Evolutionary conservation across 2,797 vertebrate species (phyloP), one percentile per base, ranked within the genome.

Genomic region (Thamnophis elegans): DNA sequence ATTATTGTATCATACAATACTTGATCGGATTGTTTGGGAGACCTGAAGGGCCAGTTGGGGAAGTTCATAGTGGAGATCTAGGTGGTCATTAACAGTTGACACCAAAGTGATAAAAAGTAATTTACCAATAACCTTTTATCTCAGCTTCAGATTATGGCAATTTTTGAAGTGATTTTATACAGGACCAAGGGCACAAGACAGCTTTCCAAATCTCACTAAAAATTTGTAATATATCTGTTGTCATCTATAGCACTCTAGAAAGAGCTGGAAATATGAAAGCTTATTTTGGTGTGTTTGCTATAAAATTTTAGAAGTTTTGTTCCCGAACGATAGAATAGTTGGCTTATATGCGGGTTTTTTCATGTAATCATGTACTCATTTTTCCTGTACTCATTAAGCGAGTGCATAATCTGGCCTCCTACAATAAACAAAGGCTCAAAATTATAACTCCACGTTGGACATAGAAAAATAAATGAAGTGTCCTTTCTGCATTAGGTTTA

Each of bases 401-500:
- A 54, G 47, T 22, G 53, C 65, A 90, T 68, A 91, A 82, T 82
- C n/a, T 51, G 54, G 12, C 16, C 32, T 85, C 25, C 86, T 85
- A 85, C 56, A 51, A 47, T 62, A 92, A 92, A 92, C 68, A 90
- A 92, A 68, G 89, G 58, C 60, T 87, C 92, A 93, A 89, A 89
- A 93, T 89, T 85, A 36, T 91, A 62, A 85, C 5, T 51, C 28
- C 32, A 28, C 86, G 51, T 1, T 85, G 90, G 62, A 85, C 4
- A 60, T 88, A 90, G 89, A 26, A 88, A 65, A 93, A 93, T 85
- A 88, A 91, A 91, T n/a, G 56, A 85, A 91, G 51, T 82, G 18
- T 53, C 90, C 86, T 93, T 88, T 93, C 53, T 88, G 56, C 62
- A 65, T 91, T 89, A 93, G 68, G 62, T 91, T 58, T 93, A 58